These are phyloP conservation scores for Erpobdella octoculata DNA, from an alignment of 2,888 invertebrate species.

Conservation along the genomic window DNA sequence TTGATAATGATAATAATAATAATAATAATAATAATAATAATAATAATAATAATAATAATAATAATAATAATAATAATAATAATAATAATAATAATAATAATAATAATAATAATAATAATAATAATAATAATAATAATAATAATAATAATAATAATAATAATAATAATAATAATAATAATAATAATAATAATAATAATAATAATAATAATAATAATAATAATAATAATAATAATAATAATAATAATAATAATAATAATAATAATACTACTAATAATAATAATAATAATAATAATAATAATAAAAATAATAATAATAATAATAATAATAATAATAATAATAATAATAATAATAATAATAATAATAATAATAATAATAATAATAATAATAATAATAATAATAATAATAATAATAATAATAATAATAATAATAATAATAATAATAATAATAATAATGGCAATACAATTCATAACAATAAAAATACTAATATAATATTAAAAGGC, in stretches of 20 bases:
- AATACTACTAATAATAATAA: too few relatives aligned
- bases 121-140: neutral
- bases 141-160: neutral
- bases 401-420: constrained; percentile 4
- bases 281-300: neutral
- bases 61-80: too few relatives aligned
- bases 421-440: neutral
- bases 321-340: neutral
- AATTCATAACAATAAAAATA: too few relatives aligned
- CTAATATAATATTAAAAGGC: too few relatives aligned
- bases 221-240: neutral
- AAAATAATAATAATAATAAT: neutral
- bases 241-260: neutral
- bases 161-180: neutral
- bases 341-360: neutral
- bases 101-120: neutral
- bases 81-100: too few relatives aligned
- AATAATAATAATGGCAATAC: neutral
- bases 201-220: neutral
- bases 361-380: constrained; percentile 6
- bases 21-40: neutral
- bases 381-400: constrained; percentile 15
- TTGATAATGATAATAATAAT: neutral
- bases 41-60: neutral
- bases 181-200: neutral